Conservation (phyloP, 2,888 invertebrate species). For the Melikaiella ostensackeni region DNA sequence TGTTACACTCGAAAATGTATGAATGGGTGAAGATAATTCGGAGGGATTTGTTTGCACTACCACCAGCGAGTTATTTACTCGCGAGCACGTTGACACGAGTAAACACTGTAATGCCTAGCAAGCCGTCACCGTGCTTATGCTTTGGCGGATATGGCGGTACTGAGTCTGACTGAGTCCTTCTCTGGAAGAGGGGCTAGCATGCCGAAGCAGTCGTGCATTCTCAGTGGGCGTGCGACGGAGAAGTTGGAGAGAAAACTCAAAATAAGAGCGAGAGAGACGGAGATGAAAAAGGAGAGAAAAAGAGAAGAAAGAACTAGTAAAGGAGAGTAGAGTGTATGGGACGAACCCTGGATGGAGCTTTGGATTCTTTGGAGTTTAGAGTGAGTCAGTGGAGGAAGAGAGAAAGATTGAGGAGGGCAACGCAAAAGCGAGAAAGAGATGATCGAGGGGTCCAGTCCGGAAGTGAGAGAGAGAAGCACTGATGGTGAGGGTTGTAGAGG, state of each 20-base stretch:
- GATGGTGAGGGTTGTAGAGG: slow-evolving; percentile 48
- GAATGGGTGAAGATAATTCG: background rate
- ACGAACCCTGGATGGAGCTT: slow-evolving; percentile 44
- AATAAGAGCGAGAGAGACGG: slow-evolving; percentile 57
- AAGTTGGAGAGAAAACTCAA: slow-evolving; percentile 59
- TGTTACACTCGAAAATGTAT: background rate
- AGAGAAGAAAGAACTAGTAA: slow-evolving; percentile 47
- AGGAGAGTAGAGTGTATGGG: slow-evolving; percentile 43
- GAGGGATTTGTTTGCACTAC: slow-evolving; percentile 5
- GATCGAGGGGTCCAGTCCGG: slow-evolving; percentile 35
- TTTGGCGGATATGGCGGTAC: slow-evolving; percentile 76
- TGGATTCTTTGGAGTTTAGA: background rate
- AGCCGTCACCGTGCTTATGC: slow-evolving; percentile 69
- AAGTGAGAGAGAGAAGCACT: slow-evolving; percentile 41
- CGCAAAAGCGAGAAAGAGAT: slow-evolving; percentile 43
- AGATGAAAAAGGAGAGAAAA: slow-evolving; percentile 55
- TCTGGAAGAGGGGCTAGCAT: slow-evolving; percentile 56
- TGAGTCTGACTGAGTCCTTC: slow-evolving; percentile 60
- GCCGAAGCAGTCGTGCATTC: slow-evolving; percentile 52
- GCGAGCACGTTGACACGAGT: slow-evolving; percentile 34
- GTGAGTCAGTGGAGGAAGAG: slow-evolving; percentile 31
- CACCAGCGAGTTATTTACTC: slow-evolving; percentile 15
- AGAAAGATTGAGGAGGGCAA: slow-evolving; percentile 41
- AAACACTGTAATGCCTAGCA: slow-evolving; percentile 37
- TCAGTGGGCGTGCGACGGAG: slow-evolving; percentile 70